Percentiles rank a stretch among this genome's conserved stretches.
These are phyloP conservation scores for Apolygus lucorum DNA, from an alignment of 1,140 invertebrate species.

Conservation along the genomic window DNA sequence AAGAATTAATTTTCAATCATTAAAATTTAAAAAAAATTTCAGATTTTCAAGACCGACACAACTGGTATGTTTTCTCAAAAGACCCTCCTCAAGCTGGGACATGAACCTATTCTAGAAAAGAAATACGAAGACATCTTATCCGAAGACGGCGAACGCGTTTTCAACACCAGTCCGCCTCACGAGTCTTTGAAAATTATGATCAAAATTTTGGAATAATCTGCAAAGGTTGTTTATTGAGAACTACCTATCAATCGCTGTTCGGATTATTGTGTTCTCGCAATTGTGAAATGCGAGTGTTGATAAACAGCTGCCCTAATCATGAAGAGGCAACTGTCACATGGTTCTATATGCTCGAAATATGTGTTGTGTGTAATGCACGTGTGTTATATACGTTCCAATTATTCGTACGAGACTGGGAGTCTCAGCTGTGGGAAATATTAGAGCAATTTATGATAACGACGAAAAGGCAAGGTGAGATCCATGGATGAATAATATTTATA, in stretches of 20 bases:
- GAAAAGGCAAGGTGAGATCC: too few relatives aligned
- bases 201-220: conserved; percentile 38
- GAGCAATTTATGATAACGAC: too few relatives aligned
- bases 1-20: too few relatives aligned
- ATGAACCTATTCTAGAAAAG: conserved; percentile 52
- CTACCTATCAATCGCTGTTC: background rate
- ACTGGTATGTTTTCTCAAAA: conserved; percentile 69
- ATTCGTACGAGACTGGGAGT: too few relatives aligned
- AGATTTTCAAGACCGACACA: conserved; percentile 68
- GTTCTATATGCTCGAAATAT: background rate
- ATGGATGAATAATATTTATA: too few relatives aligned
- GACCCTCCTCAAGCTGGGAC: conserved; percentile 55
- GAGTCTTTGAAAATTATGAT: conserved; percentile 54
- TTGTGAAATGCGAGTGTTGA: background rate
- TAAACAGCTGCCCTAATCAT: background rate
- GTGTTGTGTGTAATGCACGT: too few relatives aligned
- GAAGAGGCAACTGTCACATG: background rate
- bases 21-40: conserved; percentile 26
- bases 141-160: conserved; percentile 46
- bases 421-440: too few relatives aligned
- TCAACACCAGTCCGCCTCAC: conserved; percentile 49
- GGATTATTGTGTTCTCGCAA: background rate
- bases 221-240: background rate
- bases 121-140: conserved; percentile 56
- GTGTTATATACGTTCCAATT: too few relatives aligned